Percentiles rank a stretch among this genome's conserved stretches.
Evolutionary conservation across 2,113 vertebrate genomes (phyloP).

Genomic region (Forbesichthys papilliferus): DNA sequence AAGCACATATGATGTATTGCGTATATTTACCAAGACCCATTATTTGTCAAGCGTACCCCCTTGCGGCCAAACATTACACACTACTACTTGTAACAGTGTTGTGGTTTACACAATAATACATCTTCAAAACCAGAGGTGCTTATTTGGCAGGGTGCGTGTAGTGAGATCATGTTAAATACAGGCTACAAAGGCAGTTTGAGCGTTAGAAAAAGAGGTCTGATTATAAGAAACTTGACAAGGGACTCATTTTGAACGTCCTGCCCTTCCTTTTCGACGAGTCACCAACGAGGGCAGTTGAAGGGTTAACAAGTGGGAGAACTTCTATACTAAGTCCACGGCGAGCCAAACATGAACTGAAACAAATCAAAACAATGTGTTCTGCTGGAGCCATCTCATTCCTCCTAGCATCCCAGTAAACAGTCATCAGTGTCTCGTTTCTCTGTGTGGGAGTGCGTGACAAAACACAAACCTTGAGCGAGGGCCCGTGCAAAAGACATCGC

Average conservation of each 20-base stretch:
- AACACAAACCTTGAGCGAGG: conserved; percentile 13
- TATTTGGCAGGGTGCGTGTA: conserved; percentile 16
- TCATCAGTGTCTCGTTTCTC: conserved; percentile 27
- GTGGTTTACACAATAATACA: not conserved
- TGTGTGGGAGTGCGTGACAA: conserved; percentile 31
- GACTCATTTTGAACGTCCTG: not conserved
- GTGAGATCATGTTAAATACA: conserved; percentile 4
- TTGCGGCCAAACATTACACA: too few relatives aligned
- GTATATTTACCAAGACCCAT: too few relatives aligned
- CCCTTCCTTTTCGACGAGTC: too few relatives aligned
- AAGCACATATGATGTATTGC: too few relatives aligned
- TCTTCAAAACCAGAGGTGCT: conserved; percentile 8
- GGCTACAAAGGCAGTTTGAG: not conserved
- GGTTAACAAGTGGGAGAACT: not conserved
- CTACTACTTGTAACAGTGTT: not conserved
- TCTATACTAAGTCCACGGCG: not conserved
- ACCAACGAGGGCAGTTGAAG: not conserved
- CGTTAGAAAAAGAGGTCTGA: conserved; percentile 11
- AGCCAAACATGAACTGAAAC: not conserved
- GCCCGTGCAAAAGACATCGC: conserved; percentile 27
- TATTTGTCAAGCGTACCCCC: too few relatives aligned
- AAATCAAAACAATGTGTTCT: not conserved
- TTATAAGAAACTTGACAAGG: conserved; percentile 4
- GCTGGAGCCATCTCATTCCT: conserved; percentile 8
- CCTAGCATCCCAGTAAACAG: not conserved